Conservation (phyloP, 2,113 vertebrate species). For the Chroicocephalus ridibundus region DNA sequence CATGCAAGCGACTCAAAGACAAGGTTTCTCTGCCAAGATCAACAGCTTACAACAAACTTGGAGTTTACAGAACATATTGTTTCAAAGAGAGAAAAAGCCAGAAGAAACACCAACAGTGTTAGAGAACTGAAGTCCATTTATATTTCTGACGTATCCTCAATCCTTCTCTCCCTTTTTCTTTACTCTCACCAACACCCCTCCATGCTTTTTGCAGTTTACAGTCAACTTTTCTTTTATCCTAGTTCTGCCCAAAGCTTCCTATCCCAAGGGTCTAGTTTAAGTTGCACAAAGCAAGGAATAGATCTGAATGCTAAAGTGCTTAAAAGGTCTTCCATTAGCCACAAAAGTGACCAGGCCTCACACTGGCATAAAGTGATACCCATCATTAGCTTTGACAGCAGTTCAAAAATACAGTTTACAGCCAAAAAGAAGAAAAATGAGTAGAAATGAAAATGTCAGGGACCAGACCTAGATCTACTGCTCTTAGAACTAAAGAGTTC, state of each 20-base stretch:
- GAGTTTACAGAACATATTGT: background rate
- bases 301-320: background rate
- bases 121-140: background rate
- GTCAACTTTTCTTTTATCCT: background rate
- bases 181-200: background rate
- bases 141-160: background rate
- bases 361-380: background rate
- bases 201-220: background rate
- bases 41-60: background rate
- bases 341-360: background rate
- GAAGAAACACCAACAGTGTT: background rate
- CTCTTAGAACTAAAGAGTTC: background rate
- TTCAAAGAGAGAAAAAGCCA: background rate
- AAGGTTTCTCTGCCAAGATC: background rate
- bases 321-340: background rate
- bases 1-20: background rate
- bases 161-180: background rate
- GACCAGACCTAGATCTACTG: background rate
- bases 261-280: background rate
- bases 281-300: background rate
- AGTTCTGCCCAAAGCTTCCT: background rate
- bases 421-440: background rate
- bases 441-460: background rate
- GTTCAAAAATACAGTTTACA: background rate
- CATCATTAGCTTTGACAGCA: background rate